Evolutionary conservation across 2,888 invertebrate genomes (phyloP).

Genomic region (Amphipoea lucens): DNA sequence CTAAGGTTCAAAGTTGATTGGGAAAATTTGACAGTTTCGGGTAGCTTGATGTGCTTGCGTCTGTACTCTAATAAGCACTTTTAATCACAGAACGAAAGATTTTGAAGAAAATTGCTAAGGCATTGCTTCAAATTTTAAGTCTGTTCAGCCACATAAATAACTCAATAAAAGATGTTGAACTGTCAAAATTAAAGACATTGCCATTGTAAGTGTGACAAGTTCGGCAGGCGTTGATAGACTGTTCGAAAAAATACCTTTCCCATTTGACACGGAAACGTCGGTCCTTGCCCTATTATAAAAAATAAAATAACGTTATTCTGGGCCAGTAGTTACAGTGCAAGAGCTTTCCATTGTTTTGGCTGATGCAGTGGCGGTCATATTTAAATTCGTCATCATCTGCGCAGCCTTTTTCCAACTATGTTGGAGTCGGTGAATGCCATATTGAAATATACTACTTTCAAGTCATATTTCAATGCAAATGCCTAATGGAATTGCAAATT

Average conservation of each 20-base stretch:
- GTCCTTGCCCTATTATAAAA: neutral
- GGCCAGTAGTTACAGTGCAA: too few species aligned
- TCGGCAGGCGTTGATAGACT: neutral
- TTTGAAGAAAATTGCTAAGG: neutral
- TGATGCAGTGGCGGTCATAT: neutral
- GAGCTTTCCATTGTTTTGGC: neutral
- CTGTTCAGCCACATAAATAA: neutral
- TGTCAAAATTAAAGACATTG: neutral
- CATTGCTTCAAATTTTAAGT: neutral
- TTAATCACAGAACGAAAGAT: neutral
- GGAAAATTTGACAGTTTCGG: too few species aligned
- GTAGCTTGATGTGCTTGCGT: too few species aligned
- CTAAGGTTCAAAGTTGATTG: too few species aligned
- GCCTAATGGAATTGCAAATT: neutral
- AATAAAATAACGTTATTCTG: neutral
- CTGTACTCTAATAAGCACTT: neutral
- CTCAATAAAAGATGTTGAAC: neutral
- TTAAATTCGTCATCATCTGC: neutral
- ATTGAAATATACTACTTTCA: neutral
- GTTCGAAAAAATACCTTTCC: neutral
- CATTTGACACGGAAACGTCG: neutral
- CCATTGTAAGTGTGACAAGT: neutral
- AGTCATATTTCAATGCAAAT: neutral
- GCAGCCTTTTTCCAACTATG: neutral
- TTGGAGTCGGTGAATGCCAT: neutral